A percentile compares a stretch with the other conserved stretches of the same genome.
phyloP scores from a whole-genome alignment of 1,140 invertebrate species.

The Lordiphosa collinella region DNA sequence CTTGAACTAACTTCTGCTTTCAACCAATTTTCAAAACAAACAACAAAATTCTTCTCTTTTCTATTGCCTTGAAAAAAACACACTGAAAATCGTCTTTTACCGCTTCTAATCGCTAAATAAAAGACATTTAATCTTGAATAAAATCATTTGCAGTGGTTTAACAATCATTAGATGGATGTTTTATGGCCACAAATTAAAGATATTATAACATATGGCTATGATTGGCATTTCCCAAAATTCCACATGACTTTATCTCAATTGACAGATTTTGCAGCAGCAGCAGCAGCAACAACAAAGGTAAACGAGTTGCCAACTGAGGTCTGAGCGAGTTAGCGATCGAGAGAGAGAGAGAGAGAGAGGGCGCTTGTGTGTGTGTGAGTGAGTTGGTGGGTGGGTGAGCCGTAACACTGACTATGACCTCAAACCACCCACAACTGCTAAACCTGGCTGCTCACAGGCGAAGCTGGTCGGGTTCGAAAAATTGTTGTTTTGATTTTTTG shows the following conservation, averaged over 20 bases:
- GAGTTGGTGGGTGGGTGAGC: conserved; percentile 9
- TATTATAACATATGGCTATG: conserved; percentile 56
- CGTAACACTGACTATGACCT: conserved; percentile 59
- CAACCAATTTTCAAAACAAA: too few relatives aligned
- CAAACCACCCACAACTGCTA: conserved; percentile 58
- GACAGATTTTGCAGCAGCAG: conserved; percentile 52
- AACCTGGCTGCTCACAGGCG: conserved; percentile 24
- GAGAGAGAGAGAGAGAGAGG: conserved; percentile 19
- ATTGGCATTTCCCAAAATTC: conserved; percentile 41
- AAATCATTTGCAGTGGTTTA: conserved; percentile 12
- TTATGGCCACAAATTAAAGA: conserved; percentile 37
- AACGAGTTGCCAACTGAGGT: conserved; percentile 66
- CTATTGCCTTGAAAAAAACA: background rate
- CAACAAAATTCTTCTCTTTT: background rate
- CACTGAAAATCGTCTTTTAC: conserved; percentile 4
- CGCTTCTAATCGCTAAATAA: conserved; percentile 16
- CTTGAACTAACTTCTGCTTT: too few relatives aligned
- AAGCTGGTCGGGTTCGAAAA: conserved; percentile 19
- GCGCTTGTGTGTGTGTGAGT: conserved; percentile 21
- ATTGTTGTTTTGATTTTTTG: conserved; percentile 36
- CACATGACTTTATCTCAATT: conserved; percentile 46
- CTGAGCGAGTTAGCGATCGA: conserved; percentile 14
- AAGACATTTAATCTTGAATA: conserved; percentile 13
- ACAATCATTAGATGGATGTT: conserved; percentile 31
- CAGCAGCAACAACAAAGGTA: conserved; percentile 70